These are phyloP conservation scores for Agelaius phoeniceus DNA, from an alignment of 2,113 vertebrate species.

Conservation along the genomic window DNA sequence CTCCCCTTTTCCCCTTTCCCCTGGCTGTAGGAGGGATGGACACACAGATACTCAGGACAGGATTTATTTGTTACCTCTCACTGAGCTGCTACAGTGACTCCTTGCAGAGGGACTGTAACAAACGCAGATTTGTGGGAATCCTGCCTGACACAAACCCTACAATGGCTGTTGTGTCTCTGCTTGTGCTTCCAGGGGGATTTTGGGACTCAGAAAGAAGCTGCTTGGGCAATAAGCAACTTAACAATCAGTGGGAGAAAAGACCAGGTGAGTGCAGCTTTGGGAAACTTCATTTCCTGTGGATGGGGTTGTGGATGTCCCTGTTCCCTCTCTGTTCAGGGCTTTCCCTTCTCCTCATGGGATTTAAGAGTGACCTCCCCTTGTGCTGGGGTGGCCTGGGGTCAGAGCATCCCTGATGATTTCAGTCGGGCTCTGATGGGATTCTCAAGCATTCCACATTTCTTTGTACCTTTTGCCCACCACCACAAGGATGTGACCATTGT, in stretches of 20 bases:
- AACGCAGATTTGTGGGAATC: background rate
- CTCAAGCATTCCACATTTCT: background rate
- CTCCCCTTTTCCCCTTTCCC: background rate
- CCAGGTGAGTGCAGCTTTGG: slow-evolving; percentile 79
- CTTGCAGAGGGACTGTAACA: background rate
- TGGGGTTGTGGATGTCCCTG: background rate
- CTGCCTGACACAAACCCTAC: rapidly evolving
- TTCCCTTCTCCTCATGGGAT: background rate
- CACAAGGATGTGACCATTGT: background rate
- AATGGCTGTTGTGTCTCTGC: background rate
- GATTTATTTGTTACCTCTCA: background rate
- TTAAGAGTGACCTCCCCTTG: background rate
- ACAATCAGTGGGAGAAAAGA: slow-evolving; percentile 99
- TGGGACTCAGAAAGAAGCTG: slow-evolving; percentile 98
- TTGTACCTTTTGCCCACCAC: background rate
- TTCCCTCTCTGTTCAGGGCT: background rate
- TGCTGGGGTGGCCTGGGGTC: background rate
- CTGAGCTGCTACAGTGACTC: background rate
- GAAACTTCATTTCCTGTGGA: background rate
- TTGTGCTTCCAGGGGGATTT: slow-evolving; percentile 89
- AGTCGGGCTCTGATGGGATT: background rate
- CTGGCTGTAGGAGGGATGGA: background rate
- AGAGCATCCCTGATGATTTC: background rate
- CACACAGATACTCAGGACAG: rapidly evolving
- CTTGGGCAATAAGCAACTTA: slow-evolving; percentile 99